These are phyloP conservation scores for Ceyx melanurus DNA, from an alignment of 2,113 vertebrate species.

Conservation along the genomic window DNA sequence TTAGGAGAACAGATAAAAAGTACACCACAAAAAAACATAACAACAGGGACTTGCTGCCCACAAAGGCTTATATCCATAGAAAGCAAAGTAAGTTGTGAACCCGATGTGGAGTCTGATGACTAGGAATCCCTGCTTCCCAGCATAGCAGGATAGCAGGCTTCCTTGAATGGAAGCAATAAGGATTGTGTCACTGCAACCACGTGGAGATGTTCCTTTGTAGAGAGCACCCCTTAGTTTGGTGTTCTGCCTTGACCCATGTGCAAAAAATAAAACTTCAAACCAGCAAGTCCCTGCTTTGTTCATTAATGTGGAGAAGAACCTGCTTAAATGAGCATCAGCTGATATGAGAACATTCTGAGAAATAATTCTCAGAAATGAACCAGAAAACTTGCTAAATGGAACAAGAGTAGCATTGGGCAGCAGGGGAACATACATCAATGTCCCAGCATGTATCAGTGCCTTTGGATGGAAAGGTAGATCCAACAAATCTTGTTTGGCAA, in stretches of 20 bases:
- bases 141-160: neutral
- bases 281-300: neutral
- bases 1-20: neutral
- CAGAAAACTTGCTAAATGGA: neutral
- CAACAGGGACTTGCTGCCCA: neutral
- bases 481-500: neutral
- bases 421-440: neutral
- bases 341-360: neutral
- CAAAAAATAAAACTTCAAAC: neutral
- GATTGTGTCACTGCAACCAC: neutral
- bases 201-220: neutral
- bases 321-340: neutral
- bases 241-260: accelerated
- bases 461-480: neutral
- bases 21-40: neutral
- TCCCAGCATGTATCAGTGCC: neutral
- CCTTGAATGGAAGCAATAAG: neutral
- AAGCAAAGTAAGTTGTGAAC: neutral
- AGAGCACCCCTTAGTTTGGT: neutral
- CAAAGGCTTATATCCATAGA: neutral
- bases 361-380: neutral
- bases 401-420: neutral
- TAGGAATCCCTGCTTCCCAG: neutral
- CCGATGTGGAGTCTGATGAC: neutral
- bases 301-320: neutral